These are phyloP conservation scores for Ornithoptera priamus DNA, from an alignment of 2,888 invertebrate genomes.

Conservation along the genomic window DNA sequence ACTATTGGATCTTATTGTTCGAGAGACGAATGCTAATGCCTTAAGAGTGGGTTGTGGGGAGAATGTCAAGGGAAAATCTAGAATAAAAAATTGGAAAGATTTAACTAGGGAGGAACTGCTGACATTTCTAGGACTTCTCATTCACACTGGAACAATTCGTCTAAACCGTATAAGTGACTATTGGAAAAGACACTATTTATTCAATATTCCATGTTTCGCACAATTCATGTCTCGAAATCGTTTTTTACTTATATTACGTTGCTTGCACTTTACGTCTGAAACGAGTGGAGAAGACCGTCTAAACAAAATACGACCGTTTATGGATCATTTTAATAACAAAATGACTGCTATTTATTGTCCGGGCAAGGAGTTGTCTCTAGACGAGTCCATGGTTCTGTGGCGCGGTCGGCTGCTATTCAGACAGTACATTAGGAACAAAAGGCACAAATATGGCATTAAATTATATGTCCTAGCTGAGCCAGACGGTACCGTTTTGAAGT, in stretches of 20 bases:
- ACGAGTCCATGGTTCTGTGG: conserved; percentile 48
- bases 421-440: conserved; percentile 38
- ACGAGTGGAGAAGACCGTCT: conserved; percentile 39
- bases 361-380: conserved; percentile 42
- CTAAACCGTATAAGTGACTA: conserved; percentile 47
- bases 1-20: conserved; percentile 32
- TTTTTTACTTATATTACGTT: conserved; percentile 47
- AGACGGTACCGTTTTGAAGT: conserved; percentile 36
- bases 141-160: conserved; percentile 50
- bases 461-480: conserved; percentile 49
- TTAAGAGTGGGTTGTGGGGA: conserved; percentile 22
- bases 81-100: conserved; percentile 41
- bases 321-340: conserved; percentile 49
- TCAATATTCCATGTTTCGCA: conserved; percentile 43
- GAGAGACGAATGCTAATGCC: conserved; percentile 35
- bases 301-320: conserved; percentile 38
- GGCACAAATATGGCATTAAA: conserved; percentile 50
- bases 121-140: conserved; percentile 50
- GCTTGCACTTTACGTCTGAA: conserved; percentile 45
- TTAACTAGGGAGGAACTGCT: conserved; percentile 39
- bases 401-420: conserved; percentile 37
- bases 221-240: conserved; percentile 47
- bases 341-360: conserved; percentile 44
- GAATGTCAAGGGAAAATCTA: conserved; percentile 33
- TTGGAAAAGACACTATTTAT: conserved; percentile 48